Conservation (phyloP, 1,140 invertebrate genomes). For the Theocolax elegans region DNA sequence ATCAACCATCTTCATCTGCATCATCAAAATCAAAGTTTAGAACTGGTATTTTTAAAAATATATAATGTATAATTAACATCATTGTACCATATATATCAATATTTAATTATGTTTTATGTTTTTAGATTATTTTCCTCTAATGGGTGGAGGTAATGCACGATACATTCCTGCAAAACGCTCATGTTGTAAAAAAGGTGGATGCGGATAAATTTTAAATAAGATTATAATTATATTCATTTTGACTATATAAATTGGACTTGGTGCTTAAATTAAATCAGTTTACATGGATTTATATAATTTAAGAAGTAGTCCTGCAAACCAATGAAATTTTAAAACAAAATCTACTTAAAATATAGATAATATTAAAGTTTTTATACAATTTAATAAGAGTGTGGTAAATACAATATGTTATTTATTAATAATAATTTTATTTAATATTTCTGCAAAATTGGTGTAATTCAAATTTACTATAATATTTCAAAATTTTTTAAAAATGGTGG, state of each 20-base stretch:
- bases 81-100: background rate
- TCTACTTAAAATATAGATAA: too few relatives aligned
- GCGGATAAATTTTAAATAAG: constrained; percentile 54
- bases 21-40: constrained; percentile 48
- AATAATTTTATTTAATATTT: too few relatives aligned
- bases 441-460: too few relatives aligned
- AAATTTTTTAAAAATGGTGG: too few relatives aligned
- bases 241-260: background rate
- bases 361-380: too few relatives aligned
- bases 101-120: constrained; percentile 10
- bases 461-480: too few relatives aligned
- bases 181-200: constrained; percentile 64
- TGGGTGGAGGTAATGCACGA: constrained; percentile 59
- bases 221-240: background rate
- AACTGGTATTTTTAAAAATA: constrained; percentile 44
- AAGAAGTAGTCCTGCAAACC: too few relatives aligned
- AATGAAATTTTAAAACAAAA: too few relatives aligned
- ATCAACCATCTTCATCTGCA: constrained; percentile 38
- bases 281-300: too few relatives aligned
- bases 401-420: too few relatives aligned
- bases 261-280: too few relatives aligned
- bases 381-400: too few relatives aligned
- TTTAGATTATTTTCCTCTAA: constrained; percentile 67
- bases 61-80: background rate
- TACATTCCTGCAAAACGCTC: constrained; percentile 65